Percentiles rank a stretch among this genome's conserved stretches.
Evolutionary conservation across 2,797 vertebrate genomes (phyloP).

Genomic region (Smutsia temminckii): DNA sequence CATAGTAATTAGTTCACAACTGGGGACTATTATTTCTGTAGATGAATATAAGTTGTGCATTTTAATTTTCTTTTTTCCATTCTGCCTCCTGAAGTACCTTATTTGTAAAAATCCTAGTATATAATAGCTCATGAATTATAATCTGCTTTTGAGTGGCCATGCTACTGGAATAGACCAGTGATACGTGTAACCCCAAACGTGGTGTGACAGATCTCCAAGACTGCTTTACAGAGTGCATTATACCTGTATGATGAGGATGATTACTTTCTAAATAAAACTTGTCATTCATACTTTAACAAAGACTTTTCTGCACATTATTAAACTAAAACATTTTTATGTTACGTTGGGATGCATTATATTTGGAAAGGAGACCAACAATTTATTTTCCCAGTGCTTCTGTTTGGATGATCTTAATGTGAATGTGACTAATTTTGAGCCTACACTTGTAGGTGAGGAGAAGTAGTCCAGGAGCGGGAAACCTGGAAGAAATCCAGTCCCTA

Average conservation of each 20-base stretch:
- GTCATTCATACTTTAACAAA: conserved; percentile 2
- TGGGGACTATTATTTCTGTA: background rate
- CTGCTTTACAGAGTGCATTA: background rate
- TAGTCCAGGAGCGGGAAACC: background rate
- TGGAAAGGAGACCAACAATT: background rate
- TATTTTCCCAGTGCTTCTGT: background rate
- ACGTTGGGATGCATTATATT: background rate
- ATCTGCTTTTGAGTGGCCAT: background rate
- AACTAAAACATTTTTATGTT: background rate
- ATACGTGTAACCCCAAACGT: background rate
- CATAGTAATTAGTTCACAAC: background rate
- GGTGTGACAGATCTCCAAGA: background rate
- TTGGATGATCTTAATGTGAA: conserved; percentile 3
- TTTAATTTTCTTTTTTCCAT: background rate
- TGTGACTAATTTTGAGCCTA: background rate
- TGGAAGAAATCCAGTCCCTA: background rate
- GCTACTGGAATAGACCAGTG: background rate
- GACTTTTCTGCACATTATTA: background rate
- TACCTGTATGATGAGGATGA: background rate
- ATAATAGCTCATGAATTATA: background rate
- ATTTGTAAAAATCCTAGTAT: background rate
- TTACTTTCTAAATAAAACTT: conserved; percentile 23
- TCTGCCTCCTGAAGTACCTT: background rate
- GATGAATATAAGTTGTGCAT: background rate
- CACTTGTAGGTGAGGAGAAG: background rate